These are phyloP conservation scores for Apostichopus parvimensis DNA, from an alignment of 35 echinoderm and acorn worm species.

Conservation along the genomic window DNA sequence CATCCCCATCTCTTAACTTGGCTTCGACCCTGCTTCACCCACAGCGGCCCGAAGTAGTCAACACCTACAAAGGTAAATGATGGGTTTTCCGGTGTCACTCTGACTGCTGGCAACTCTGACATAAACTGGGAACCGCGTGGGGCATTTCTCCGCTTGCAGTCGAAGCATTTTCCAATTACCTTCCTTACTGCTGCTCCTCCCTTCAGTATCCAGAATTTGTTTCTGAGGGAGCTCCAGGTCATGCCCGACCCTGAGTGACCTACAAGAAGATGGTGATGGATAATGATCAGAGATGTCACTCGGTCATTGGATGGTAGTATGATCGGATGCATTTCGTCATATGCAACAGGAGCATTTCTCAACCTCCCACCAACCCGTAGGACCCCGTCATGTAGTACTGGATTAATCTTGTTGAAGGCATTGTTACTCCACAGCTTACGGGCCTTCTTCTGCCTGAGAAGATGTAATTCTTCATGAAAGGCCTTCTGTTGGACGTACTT, in stretches of 20 bases:
- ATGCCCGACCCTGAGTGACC: constrained; percentile 64
- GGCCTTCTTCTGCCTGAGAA: no score
- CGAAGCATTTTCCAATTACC: constrained; percentile 67
- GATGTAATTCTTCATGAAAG: no score
- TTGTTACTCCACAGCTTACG: no score
- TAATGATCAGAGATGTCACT: no score
- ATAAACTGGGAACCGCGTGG: constrained; percentile 28
- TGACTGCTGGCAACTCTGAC: constrained; percentile 41
- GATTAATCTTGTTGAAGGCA: no score
- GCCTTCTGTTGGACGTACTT: no score
- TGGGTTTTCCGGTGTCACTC: constrained; percentile 54
- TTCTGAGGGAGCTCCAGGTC: constrained; percentile 45
- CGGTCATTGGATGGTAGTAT: no score
- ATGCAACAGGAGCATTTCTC: no score
- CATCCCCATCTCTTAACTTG: background rate
- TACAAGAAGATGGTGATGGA: background rate
- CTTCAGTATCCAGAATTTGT: constrained; percentile 55
- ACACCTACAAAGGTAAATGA: constrained; percentile 51
- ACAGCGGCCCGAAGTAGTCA: constrained; percentile 16
- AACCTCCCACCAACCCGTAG: no score
- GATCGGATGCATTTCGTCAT: no score
- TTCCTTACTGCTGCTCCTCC: constrained; percentile 58
- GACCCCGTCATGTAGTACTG: no score
- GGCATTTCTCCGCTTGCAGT: constrained; percentile 64
- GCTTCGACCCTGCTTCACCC: background rate